These are phyloP conservation scores for Magallana ariakensis DNA, from an alignment of 1,140 invertebrate genomes.

Conservation along the genomic window DNA sequence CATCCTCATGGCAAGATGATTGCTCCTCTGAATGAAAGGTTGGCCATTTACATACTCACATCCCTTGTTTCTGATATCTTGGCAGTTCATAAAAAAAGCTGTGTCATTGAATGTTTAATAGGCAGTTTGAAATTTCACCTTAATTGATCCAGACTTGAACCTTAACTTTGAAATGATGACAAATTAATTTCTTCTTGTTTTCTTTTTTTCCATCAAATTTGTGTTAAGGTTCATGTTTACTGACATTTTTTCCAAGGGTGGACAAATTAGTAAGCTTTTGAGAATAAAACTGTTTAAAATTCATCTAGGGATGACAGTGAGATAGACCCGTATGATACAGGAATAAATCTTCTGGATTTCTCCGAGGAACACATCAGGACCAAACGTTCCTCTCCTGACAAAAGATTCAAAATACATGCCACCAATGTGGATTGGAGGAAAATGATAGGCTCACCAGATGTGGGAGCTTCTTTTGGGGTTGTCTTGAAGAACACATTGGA, in stretches of 20 bases:
- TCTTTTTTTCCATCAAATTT: too few species aligned
- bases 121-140: too few species aligned
- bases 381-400: slow-evolving; percentile 27
- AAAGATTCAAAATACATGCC: slow-evolving; percentile 54
- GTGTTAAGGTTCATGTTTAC: too few species aligned
- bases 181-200: too few species aligned
- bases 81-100: too few species aligned
- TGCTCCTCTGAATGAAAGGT: slow-evolving; percentile 49
- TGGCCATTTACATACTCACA: background rate
- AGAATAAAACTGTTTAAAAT: too few species aligned
- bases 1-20: slow-evolving; percentile 58
- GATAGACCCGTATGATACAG: background rate
- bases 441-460: slow-evolving; percentile 56
- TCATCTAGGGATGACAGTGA: background rate
- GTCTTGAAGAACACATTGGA: slow-evolving; percentile 62
- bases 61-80: too few species aligned
- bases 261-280: too few species aligned
- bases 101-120: too few species aligned
- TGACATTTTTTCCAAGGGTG: too few species aligned
- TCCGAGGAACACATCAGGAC: slow-evolving; percentile 12
- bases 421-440: slow-evolving; percentile 64
- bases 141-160: too few species aligned
- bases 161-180: too few species aligned
- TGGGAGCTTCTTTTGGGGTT: slow-evolving; percentile 68
- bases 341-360: background rate